These are phyloP conservation scores for Galago senegalensis DNA, from an alignment of 2,797 vertebrate species.

Conservation along the genomic window DNA sequence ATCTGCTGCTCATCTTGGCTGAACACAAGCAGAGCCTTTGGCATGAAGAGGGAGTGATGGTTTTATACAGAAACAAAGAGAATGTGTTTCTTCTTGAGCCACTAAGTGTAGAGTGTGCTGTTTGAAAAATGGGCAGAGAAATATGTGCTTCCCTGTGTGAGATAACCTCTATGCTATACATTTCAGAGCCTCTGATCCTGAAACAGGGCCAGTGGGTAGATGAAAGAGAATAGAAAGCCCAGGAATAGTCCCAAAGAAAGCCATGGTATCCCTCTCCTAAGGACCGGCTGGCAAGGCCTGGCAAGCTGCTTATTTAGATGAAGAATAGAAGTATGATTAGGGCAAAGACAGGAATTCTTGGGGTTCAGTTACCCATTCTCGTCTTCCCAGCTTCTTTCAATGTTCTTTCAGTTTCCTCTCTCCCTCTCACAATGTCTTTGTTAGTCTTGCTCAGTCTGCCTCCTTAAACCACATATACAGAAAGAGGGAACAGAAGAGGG, in stretches of 20 bases:
- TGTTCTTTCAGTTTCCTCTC: conserved; percentile 33
- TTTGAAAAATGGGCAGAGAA: conserved; percentile 20
- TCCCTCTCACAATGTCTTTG: neutral
- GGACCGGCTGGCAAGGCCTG: neutral
- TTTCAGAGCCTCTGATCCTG: neutral
- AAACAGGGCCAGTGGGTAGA: neutral
- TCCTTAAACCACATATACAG: neutral
- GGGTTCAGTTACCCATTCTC: neutral
- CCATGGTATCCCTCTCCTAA: neutral
- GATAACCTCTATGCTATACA: neutral
- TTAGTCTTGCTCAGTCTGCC: neutral
- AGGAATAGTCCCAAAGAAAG: neutral
- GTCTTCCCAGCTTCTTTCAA: neutral
- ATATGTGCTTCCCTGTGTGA: neutral
- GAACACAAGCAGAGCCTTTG: neutral
- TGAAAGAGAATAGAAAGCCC: neutral
- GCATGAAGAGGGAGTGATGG: neutral
- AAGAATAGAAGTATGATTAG: neutral
- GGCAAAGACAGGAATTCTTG: neutral
- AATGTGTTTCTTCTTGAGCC: conserved; percentile 7
- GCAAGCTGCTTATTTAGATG: neutral
- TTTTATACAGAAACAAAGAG: neutral
- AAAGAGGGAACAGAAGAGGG: neutral
- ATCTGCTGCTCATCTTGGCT: neutral
- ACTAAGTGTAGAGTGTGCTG: neutral